Percentiles rank a stretch among this genome's conserved stretches.
phyloP scores from a whole-genome alignment of 2,113 vertebrate species.

The Macrotus californicus region DNA sequence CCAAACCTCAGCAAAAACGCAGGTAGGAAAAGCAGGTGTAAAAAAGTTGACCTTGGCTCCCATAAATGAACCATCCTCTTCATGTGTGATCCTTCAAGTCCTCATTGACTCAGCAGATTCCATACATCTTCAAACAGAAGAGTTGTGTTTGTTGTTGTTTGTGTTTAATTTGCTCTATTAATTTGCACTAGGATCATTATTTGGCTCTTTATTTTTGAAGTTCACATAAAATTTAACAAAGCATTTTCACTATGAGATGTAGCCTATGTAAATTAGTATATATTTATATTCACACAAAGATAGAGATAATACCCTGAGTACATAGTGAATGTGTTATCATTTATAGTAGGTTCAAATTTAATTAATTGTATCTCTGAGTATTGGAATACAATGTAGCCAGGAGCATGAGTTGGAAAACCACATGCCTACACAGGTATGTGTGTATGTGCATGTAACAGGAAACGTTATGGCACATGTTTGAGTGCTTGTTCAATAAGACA shows the following conservation, averaged over 20 bases:
- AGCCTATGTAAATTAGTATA: neutral
- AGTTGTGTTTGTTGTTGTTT: neutral
- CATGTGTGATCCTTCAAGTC: neutral
- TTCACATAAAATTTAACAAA: neutral
- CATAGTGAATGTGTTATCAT: neutral
- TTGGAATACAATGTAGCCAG: neutral
- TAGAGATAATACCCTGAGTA: neutral
- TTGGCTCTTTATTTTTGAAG: neutral
- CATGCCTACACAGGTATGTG: rapidly evolving
- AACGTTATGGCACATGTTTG: neutral
- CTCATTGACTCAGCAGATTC: neutral
- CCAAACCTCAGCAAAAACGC: neutral
- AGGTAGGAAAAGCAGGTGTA: neutral
- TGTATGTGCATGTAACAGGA: neutral
- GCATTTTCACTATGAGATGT: neutral
- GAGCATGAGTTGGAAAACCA: neutral
- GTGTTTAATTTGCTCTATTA: neutral
- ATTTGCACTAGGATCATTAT: neutral
- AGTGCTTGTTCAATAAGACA: too few species aligned
- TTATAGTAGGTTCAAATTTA: neutral
- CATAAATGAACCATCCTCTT: neutral
- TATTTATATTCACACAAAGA: neutral
- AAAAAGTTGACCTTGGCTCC: neutral
- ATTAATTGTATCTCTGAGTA: neutral
- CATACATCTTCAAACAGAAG: neutral